Evolutionary conservation across 2,888 invertebrate genomes (phyloP).

Genomic region (Ischnus inquisitorius): DNA sequence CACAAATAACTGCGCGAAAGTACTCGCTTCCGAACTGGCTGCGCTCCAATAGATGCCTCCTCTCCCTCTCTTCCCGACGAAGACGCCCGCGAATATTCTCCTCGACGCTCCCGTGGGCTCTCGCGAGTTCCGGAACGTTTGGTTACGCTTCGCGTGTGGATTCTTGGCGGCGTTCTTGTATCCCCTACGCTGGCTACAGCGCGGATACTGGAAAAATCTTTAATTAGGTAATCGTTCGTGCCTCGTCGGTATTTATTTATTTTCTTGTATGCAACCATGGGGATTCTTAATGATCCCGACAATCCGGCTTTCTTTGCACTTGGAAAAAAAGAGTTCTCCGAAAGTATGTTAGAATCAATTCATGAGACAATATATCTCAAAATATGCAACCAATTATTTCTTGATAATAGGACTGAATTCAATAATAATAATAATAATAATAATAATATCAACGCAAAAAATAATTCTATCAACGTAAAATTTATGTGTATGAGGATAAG

Average conservation of each 20-base stretch:
- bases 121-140: slow-evolving; percentile 71
- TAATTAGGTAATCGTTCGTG: background rate
- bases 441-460: no score
- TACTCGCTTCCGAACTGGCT: slow-evolving; percentile 80
- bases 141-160: slow-evolving; percentile 69
- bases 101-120: slow-evolving; percentile 39
- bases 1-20: slow-evolving; percentile 80
- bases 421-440: no score
- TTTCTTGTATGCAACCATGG: no score
- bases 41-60: slow-evolving; percentile 77
- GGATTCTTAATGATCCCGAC: no score
- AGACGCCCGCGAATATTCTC: slow-evolving; percentile 41
- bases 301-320: no score
- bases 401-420: no score
- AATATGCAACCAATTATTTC: no score
- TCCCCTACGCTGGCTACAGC: background rate
- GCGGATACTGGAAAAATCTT: background rate
- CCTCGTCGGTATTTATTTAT: background rate
- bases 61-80: slow-evolving; percentile 63
- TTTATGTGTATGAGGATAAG: no score
- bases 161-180: slow-evolving; percentile 48
- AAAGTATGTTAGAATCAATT: no score
- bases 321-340: no score
- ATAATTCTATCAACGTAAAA: no score
- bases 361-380: no score